phyloP scores from a whole-genome alignment of 2,888 invertebrate species.

The Allophyes oxyacanthae region DNA sequence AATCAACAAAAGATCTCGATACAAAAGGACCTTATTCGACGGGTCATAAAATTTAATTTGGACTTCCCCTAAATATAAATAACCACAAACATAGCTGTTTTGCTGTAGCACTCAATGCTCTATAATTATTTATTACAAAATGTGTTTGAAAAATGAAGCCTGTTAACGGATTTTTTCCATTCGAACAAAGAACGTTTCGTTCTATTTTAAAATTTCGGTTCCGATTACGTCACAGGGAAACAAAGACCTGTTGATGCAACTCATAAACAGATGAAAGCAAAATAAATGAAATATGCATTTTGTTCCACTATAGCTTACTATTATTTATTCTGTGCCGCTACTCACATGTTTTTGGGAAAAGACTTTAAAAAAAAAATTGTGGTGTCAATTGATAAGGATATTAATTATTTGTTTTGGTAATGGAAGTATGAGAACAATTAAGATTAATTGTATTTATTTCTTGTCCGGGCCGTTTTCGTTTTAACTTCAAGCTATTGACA shows the following conservation, averaged over 20 bases:
- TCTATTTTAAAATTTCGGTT: constrained; percentile 79
- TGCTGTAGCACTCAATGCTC: constrained; percentile 34
- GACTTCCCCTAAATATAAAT: constrained; percentile 59
- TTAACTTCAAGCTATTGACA: constrained; percentile 18
- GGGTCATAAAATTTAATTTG: constrained; percentile 68
- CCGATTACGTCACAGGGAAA: constrained; percentile 76
- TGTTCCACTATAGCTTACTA: no score
- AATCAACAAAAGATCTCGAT: constrained; percentile 59
- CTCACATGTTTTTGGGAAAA: constrained; percentile 66
- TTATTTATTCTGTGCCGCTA: no score
- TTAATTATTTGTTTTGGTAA: constrained; percentile 37
- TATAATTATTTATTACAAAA: constrained; percentile 56
- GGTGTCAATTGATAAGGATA: constrained; percentile 51
- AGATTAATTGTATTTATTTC: constrained; percentile 37
- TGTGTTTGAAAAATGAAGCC: constrained; percentile 54
- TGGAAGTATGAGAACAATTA: constrained; percentile 31
- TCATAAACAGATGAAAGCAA: constrained; percentile 73
- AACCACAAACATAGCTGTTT: constrained; percentile 51
- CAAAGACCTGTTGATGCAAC: constrained; percentile 74
- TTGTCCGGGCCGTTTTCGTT: constrained; percentile 33
- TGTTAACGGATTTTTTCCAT: constrained; percentile 64
- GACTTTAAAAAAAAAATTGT: constrained; percentile 44
- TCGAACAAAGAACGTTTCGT: constrained; percentile 76
- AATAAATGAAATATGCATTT: constrained; percentile 69
- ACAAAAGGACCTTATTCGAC: constrained; percentile 64